Evolutionary conservation across 2,888 invertebrate species (phyloP), one percentile per base, ranked within the genome.

Genomic region (Mesoligia furuncula): DNA sequence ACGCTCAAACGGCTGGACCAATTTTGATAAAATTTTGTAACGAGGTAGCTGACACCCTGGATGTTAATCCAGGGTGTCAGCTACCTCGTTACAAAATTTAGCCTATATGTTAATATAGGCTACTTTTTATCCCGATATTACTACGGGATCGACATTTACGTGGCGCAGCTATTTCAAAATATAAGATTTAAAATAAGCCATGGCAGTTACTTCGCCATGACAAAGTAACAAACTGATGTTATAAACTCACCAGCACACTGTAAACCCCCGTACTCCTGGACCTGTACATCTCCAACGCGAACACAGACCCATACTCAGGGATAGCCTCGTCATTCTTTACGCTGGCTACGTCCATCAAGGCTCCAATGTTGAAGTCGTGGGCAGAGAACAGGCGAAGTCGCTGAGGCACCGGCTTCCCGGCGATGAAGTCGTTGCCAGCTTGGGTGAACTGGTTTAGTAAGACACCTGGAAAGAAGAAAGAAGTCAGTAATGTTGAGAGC

Each of bases 341-440:
- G 45, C 82, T 89, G 24, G 94, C 88, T 0, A 94, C 95, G 2
- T 94, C 95, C 95, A 96, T 95, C 36, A 96, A 79, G 0, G 95
- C 90, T 0, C 96, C 96, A 11, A 96, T 90, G 87, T 96, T 96
- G 92, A 95, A 96, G 90, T 96, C 96, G 71, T 96, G 96, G 0
- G 93, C 90, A 0, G 96, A 96, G 89, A 91, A 92, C 71, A 95
- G 79, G 0, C 92, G 87, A 39, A 96, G 87, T 0, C 90, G 90
- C 66, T 94, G 92, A 5, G 86, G 78, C 1, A 94, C 90, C 0
- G 82, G 79, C 54, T 92, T 91, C 0, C 93, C 94, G 1, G 90
- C 82, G 5, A 92, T 87, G 1, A 95, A 91, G 31, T 91, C 92
- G n/a, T 91, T 85, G 7, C 95, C 95, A 0, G 94, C 92, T 77